Conservation (phyloP, 2,797 vertebrate species). For the Microhierax caerulescens region DNA sequence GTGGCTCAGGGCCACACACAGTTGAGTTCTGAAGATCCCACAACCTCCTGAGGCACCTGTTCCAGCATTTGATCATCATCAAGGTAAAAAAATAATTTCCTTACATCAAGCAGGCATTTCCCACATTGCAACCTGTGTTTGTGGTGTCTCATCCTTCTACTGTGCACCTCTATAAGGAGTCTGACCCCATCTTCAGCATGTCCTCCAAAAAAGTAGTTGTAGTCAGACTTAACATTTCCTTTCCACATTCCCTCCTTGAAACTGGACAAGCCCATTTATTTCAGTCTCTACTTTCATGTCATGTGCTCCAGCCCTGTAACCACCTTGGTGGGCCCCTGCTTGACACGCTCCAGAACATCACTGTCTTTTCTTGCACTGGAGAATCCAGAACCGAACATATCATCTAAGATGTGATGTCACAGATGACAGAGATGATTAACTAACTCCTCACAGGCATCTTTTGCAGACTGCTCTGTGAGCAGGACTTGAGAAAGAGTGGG, state of each 20-base stretch:
- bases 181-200: not conserved
- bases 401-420: not conserved
- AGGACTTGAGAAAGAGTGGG: not conserved
- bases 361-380: not conserved
- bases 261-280: not conserved
- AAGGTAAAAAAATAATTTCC: not conserved
- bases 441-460: not conserved
- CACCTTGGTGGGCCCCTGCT: not conserved
- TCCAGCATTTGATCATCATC: not conserved
- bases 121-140: not conserved
- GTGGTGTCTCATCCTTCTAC: not conserved
- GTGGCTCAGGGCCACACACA: not conserved
- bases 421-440: not conserved
- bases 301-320: not conserved
- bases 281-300: not conserved
- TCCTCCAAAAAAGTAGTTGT: not conserved
- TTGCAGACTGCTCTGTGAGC: not conserved
- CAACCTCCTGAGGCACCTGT: not conserved
- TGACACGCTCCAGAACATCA: not conserved
- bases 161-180: not conserved
- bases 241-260: not conserved
- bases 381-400: not conserved
- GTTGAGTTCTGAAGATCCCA: not conserved
- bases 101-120: not conserved
- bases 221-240: not conserved